A percentile compares a stretch with the other conserved stretches of the same genome.
Evolutionary conservation across 2,113 vertebrate species (phyloP).

Genomic region (Varanus komodoensis): DNA sequence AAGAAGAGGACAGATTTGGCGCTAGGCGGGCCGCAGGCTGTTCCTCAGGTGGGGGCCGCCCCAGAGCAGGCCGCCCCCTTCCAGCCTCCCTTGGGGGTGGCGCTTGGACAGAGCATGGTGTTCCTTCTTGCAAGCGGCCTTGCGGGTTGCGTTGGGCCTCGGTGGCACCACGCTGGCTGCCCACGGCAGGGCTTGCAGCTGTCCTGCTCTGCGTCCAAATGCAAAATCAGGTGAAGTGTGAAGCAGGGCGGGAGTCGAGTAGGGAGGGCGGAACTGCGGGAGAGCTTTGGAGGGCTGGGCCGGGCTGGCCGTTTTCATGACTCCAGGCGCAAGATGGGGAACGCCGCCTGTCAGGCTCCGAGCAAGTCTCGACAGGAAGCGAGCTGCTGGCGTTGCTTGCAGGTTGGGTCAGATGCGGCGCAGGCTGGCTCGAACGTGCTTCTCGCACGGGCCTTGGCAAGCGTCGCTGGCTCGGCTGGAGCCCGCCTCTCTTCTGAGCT

Average conservation of each 20-base stretch:
- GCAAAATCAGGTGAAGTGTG: not conserved
- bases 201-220: not conserved
- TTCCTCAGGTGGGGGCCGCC: no score
- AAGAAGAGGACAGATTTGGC: no score
- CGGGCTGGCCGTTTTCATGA: not conserved
- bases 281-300: no score
- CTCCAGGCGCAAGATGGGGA: not conserved
- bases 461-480: not conserved
- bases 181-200: no score
- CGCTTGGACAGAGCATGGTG: no score
- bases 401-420: not conserved
- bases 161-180: no score
- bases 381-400: not conserved
- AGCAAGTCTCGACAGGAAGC: constrained; percentile 1
- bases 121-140: not conserved
- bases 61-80: no score
- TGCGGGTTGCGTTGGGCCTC: not conserved
- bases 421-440: not conserved
- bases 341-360: not conserved
- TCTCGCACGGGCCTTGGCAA: not conserved
- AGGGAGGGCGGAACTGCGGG: not conserved
- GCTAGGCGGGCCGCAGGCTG: no score
- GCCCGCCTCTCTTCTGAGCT: no score
- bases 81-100: no score
- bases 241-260: not conserved